Base-by-base conservation (phyloP, 2,888 invertebrate genomes). In the Shargacucullia verbasci region DNA sequence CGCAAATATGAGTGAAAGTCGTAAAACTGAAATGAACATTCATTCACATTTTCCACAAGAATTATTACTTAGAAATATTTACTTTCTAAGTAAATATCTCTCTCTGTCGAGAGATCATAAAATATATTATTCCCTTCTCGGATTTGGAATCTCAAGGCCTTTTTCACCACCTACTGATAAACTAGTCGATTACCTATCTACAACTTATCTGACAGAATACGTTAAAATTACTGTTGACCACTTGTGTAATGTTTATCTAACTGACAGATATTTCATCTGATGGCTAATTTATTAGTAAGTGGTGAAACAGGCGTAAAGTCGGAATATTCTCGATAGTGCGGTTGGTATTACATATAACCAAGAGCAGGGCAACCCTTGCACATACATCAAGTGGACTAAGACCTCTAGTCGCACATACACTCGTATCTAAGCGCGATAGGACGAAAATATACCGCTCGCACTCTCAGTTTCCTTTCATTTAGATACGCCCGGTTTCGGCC, bases 301-400 rank as follows among this genome's bases (percentile, higher is more conserved):
- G n/a, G n/a, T n/a, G n/a, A n/a, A n/a, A n/a, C n/a, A n/a, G n/a
- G n/a, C n/a, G n/a, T 55, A 54, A 49, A 37, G 15, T 37, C 6
- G 38, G 35, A 67, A 67, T 67, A 43, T 59, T 48, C 39, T 45
- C 48, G 73, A 68, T 64, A 58, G 64, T 70, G 56, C 44, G 53
- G 34, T 48, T 41, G 48, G 44, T 62, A 69, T 69, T 66, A 53
- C 43, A 60, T 5, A 44, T 37, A 38, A 27, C 25, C 44, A 14
- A 43, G 46, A 57, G 50, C 40, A 27, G 35, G 54, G 59, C 57
- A 69, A 68, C 73, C 75, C 76, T 72, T 58, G 69, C 75, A 71
- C 81, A 79, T 85, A 87, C 79, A 87, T 88, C 85, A 85, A 76
- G 73, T 80, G 63, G 80, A 83, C 77, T 79, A 82, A 82, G 81